Evolutionary conservation across 2,797 vertebrate species (phyloP).

Genomic region (Sebastiscus albofasciatus): DNA sequence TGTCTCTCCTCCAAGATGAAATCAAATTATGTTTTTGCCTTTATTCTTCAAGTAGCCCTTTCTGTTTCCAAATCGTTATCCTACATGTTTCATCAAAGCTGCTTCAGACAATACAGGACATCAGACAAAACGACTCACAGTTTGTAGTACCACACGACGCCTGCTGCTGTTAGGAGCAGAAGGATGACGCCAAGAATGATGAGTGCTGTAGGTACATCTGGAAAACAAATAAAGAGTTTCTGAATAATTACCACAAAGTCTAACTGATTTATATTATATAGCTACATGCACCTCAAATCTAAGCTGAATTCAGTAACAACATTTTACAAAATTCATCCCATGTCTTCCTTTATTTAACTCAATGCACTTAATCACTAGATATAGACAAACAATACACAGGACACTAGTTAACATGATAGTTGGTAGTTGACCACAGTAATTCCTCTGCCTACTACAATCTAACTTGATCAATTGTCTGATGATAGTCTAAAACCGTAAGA

Average conservation of each 20-base stretch:
- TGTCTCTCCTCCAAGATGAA: not conserved
- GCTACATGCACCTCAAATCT: not conserved
- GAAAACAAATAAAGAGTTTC: not conserved
- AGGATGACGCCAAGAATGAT: conserved; percentile 41
- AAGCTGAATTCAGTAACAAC: not conserved
- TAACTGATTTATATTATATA: not conserved
- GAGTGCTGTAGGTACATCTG: conserved; percentile 53
- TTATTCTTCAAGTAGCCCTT: not conserved
- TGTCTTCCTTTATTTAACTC: not conserved
- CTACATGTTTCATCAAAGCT: not conserved
- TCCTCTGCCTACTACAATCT: not conserved
- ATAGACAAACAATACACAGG: not conserved
- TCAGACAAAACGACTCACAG: conserved; percentile 58
- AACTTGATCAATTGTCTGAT: not conserved
- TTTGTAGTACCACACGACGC: conserved; percentile 61
- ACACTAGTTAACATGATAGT: not conserved
- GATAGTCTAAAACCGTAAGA: no score
- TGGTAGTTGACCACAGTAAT: not conserved
- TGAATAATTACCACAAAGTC: not conserved
- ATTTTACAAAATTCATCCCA: not conserved
- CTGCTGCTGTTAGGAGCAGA: conserved; percentile 48
- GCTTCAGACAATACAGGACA: not conserved
- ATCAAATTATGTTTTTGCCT: not conserved
- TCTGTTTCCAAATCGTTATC: not conserved
- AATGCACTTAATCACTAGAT: not conserved